Conservation (phyloP, 2,113 vertebrate species). For the Sceloporus undulatus region DNA sequence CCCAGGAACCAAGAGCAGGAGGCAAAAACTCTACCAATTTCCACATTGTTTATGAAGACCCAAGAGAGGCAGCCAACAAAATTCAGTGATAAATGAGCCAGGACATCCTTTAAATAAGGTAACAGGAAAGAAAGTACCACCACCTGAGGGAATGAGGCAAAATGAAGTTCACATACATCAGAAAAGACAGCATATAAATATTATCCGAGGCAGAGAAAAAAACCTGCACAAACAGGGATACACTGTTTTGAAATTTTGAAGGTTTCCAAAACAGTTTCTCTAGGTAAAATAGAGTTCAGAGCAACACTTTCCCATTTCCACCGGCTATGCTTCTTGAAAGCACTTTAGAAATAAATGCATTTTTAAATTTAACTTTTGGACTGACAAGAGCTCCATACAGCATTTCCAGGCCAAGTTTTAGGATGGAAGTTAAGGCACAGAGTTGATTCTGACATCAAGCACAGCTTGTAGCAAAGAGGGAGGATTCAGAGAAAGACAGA, state of each 20-base stretch:
- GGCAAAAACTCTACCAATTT: neutral
- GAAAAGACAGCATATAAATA: constrained; percentile 63
- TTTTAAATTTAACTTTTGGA: neutral
- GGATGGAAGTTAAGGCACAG: constrained; percentile 67
- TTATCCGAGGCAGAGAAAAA: constrained; percentile 59
- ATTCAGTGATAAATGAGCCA: constrained; percentile 58
- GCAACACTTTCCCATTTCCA: constrained; percentile 6
- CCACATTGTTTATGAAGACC: constrained; percentile 13
- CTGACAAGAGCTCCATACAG: fast-evolving
- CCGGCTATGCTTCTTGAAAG: neutral
- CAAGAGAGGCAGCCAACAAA: constrained; percentile 44
- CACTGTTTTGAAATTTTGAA: constrained; percentile 39
- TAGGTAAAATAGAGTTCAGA: constrained; percentile 46
- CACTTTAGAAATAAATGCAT: constrained; percentile 22
- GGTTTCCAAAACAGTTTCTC: constrained; percentile 38
- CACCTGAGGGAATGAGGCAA: constrained; percentile 40
- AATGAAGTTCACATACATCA: constrained; percentile 66
- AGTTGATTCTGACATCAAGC: constrained; percentile 50
- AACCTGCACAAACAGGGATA: constrained; percentile 23
- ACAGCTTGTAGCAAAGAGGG: neutral
- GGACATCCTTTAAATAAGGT: constrained; percentile 60
- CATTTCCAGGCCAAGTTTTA: neutral
- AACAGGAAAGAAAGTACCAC: constrained; percentile 59
- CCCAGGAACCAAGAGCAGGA: neutral
- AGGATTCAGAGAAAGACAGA: neutral